A percentile compares a stretch with the other conserved stretches of the same genome.
Evolutionary conservation across 2,797 vertebrate genomes (phyloP).

Genomic region (Rhinoraja longicauda): DNA sequence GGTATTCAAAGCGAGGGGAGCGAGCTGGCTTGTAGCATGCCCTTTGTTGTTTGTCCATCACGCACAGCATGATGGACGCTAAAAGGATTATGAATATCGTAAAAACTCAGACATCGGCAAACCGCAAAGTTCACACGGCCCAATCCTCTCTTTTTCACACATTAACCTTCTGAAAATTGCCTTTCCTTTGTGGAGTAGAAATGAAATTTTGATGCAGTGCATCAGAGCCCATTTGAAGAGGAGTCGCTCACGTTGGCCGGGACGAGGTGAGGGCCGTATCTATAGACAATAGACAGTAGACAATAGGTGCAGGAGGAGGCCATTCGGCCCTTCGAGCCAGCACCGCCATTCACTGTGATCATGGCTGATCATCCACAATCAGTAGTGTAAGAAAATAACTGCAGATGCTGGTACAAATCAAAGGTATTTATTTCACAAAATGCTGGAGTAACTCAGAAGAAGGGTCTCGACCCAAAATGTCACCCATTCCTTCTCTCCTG

Average conservation of each 20-base stretch:
- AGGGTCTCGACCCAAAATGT: too few relatives aligned
- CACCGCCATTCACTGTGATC: too few relatives aligned
- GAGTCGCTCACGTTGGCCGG: neutral
- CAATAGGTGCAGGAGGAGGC: too few relatives aligned
- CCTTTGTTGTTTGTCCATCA: neutral
- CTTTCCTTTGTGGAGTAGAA: neutral
- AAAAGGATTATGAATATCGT: constrained; percentile 1
- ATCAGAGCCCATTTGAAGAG: neutral
- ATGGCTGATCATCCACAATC: too few relatives aligned
- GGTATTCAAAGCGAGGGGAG: neutral
- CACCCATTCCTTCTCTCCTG: too few relatives aligned
- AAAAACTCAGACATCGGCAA: neutral
- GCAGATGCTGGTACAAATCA: too few relatives aligned
- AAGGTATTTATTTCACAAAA: too few relatives aligned
- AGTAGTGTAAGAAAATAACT: too few relatives aligned
- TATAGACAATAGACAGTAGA: too few relatives aligned
- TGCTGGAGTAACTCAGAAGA: too few relatives aligned
- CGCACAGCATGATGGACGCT: neutral
- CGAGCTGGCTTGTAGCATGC: neutral
- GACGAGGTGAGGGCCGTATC: neutral
- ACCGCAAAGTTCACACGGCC: neutral
- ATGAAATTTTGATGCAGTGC: neutral
- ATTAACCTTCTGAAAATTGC: constrained; percentile 10
- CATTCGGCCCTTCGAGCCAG: too few relatives aligned
- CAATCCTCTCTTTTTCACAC: constrained; percentile 4